Conservation (phyloP, 2,797 vertebrate species). For the Epinephelus awoara region DNA sequence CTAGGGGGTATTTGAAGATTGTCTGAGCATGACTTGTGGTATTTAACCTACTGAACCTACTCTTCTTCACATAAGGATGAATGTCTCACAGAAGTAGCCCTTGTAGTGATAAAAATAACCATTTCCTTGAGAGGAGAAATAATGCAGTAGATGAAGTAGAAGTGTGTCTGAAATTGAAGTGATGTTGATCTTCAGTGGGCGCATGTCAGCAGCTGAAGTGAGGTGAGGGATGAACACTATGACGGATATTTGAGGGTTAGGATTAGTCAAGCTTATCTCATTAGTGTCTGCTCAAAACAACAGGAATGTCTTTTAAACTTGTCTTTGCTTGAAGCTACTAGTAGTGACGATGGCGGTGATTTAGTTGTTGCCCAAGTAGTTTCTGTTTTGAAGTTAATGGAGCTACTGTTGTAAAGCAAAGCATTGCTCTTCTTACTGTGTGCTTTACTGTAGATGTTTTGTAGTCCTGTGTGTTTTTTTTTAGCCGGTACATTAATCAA, state of each 20-base stretch:
- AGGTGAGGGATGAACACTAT: conserved; percentile 36
- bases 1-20: conserved; percentile 8
- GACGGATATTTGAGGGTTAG: conserved; percentile 49
- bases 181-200: conserved; percentile 43
- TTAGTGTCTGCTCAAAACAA: conserved; percentile 39
- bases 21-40: conserved; percentile 2
- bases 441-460: no score
- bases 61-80: conserved; percentile 28
- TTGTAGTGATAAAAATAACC: conserved; percentile 28
- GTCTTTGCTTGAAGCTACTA: conserved; percentile 18
- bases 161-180: conserved; percentile 30
- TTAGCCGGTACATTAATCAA: no score
- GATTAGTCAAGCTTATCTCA: conserved; percentile 54
- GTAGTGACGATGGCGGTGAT: not conserved
- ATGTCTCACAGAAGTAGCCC: conserved; percentile 14
- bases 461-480: no score
- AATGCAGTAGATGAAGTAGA: conserved; percentile 29
- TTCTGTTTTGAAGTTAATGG: not conserved
- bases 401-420: no score
- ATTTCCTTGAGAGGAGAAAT: conserved; percentile 32
- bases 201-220: conserved; percentile 18
- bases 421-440: no score
- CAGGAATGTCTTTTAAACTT: conserved; percentile 44
- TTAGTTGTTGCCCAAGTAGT: not conserved
- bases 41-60: conserved; percentile 38